Evolutionary conservation across 2,113 vertebrate genomes (phyloP).

Genomic region (Heptranchias perlo): DNA sequence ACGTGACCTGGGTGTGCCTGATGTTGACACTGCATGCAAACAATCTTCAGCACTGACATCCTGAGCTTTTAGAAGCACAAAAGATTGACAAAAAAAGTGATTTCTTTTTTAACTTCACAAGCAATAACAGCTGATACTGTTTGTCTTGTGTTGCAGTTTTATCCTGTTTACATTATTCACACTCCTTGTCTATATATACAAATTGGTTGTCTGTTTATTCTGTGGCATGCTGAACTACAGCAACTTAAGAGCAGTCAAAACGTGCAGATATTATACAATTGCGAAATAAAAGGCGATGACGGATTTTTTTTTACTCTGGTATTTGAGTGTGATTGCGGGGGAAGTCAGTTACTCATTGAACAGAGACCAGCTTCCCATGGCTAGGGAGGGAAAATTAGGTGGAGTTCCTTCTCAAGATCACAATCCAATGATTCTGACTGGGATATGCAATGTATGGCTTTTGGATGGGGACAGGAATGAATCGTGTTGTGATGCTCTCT

Average conservation of each 20-base stretch:
- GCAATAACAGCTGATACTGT: not conserved
- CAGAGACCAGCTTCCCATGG: not conserved
- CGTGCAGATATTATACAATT: not conserved
- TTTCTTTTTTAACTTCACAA: conserved; percentile 12
- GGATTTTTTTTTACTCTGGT: not conserved
- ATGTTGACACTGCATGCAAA: conserved; percentile 3
- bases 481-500: not conserved
- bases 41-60: not conserved
- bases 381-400: not conserved
- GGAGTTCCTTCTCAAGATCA: not conserved
- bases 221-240: not conserved
- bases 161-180: conserved; percentile 26
- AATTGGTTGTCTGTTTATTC: conserved; percentile 26
- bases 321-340: not conserved
- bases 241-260: not conserved
- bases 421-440: not conserved
- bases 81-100: not conserved
- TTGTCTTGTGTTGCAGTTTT: not conserved
- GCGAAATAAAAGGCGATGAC: not conserved
- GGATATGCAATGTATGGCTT: not conserved
- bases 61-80: not conserved
- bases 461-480: not conserved
- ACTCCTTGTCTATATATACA: not conserved
- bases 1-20: conserved; percentile 14
- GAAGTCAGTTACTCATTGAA: not conserved